These are phyloP conservation scores for Norana najaformis DNA, from an alignment of 2,888 invertebrate species.

Conservation along the genomic window DNA sequence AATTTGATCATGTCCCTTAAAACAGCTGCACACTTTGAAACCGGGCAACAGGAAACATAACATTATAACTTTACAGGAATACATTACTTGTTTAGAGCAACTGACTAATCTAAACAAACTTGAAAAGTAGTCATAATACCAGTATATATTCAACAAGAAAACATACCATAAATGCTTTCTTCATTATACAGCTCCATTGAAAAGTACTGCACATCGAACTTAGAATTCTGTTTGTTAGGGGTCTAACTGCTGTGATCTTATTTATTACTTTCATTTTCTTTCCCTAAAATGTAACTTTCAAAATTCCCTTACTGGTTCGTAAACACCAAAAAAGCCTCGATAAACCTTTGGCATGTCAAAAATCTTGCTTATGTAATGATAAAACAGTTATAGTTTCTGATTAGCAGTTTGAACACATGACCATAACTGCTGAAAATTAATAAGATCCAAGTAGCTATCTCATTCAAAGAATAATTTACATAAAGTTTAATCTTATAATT, in stretches of 20 bases:
- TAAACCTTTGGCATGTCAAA: background rate
- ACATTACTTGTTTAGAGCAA: background rate
- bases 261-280: background rate
- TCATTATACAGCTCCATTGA: background rate
- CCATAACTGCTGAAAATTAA: background rate
- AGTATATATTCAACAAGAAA: background rate
- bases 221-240: background rate
- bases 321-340: background rate
- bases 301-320: background rate
- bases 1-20: too few species aligned
- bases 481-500: background rate
- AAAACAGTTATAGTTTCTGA: background rate
- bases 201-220: background rate
- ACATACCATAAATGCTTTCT: background rate
- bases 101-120: background rate
- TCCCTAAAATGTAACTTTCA: conserved; percentile 1
- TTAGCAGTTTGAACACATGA: background rate
- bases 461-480: background rate
- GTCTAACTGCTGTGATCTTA: background rate
- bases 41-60: background rate
- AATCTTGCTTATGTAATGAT: too few species aligned
- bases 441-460: background rate
- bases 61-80: background rate
- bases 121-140: background rate
- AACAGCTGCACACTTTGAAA: too few species aligned